Percentiles rank a stretch among this genome's conserved stretches.
Evolutionary conservation across 1,140 invertebrate genomes (phyloP).

Genomic region (Varroa destructor): DNA sequence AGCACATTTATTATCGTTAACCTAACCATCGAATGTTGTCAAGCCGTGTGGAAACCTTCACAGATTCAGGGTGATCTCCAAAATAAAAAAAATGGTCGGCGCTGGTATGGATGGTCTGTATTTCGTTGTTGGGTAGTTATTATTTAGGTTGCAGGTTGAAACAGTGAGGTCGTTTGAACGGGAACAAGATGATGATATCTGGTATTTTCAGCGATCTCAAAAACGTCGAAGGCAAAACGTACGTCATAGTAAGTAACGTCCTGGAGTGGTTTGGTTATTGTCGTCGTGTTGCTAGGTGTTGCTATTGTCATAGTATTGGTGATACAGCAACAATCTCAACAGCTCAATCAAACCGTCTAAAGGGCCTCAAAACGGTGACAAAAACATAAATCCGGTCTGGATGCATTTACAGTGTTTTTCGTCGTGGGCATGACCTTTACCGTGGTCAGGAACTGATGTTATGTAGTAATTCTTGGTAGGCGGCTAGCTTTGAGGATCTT

Average conservation of each 20-base stretch:
- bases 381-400: neutral
- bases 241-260: neutral
- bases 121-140: neutral
- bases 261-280: neutral
- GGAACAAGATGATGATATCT: too few species aligned
- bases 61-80: neutral
- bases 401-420: conserved; percentile 2
- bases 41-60: conserved; percentile 2
- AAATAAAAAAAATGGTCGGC: neutral
- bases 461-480: neutral
- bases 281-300: neutral
- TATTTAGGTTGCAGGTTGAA: neutral
- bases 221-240: neutral
- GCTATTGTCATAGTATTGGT: neutral
- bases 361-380: neutral
- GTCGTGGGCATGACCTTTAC: neutral
- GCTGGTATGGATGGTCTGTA: neutral
- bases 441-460: neutral
- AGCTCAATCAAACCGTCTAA: neutral
- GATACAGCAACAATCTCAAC: conserved; percentile 10
- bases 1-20: conserved; percentile 11
- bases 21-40: conserved; percentile 15
- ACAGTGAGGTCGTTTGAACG: neutral
- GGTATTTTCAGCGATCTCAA: too few species aligned
- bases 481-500: neutral